Base-by-base conservation (phyloP, 2,888 invertebrate genomes). In the Drosophila subquinaria region DNA sequence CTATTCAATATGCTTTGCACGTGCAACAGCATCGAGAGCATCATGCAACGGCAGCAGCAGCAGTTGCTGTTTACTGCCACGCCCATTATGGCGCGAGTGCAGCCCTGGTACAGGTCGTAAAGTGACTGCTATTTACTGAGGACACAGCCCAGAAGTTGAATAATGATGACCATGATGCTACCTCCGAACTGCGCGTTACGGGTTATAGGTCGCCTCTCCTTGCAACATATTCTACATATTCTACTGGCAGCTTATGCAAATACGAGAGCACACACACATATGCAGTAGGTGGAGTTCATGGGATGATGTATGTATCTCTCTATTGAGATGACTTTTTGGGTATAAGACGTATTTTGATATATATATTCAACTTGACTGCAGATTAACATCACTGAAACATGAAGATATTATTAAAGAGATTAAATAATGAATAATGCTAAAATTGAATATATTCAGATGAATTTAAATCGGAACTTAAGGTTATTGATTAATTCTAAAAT, bases 141-240 rank as follows among this genome's bases (percentile, higher is more conserved):
- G 60, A 63, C 73, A 72, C 60, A 72, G 82, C 77, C 64, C 73
- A 83, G 84, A 81, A 89, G 88, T 86, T 86, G 89, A 86, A 80
- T 86, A 86, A 86, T 89, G 86, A 86, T 89, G 86, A 84, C 88
- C 78, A 87, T 81, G 86, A 81, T 86, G 89, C 66, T 71, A 73
- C 27, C 27, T 27, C 27, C 83, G 67, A 47, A 55, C 53, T 15
- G 27, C 48, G 40, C 50, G 45, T 27, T 43, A 33, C 35, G 17
- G 30, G 15, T 42, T 30, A 9, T 8, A 17, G n/a, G 45, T 45
- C 23, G 45, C 38, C 63, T 55, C 40, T 55, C 40, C 63, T 36
- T 57, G 35, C 30, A 23, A 61, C 40, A 47, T 62, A 71, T 57
- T 48, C 52, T 51, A 50, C 69, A 61, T 51, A 42, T 27, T 27